phyloP scores from a whole-genome alignment of 2,888 invertebrate genomes.

The Atethmia centrago region DNA sequence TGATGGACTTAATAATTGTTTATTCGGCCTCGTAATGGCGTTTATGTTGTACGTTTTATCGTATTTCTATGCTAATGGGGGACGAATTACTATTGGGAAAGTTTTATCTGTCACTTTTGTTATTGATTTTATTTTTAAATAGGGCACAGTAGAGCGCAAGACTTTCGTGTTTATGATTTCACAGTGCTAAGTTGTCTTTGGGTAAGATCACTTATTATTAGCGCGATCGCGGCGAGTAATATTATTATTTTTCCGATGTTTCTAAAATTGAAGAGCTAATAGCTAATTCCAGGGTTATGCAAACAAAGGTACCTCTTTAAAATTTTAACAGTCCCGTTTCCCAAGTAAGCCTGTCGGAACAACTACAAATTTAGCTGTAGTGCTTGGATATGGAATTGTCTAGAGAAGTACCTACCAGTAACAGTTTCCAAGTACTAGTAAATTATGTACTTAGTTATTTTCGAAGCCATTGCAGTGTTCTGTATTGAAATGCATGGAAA shows the following conservation, averaged over 20 bases:
- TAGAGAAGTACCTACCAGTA: no score
- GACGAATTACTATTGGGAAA: neutral
- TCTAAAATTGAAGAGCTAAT: neutral
- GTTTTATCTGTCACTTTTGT: neutral
- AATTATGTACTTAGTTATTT: neutral
- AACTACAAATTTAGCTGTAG: neutral
- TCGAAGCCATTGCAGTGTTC: no score
- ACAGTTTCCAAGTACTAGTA: no score
- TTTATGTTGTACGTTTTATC: conserved; percentile 27
- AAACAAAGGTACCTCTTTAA: neutral
- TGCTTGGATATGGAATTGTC: neutral
- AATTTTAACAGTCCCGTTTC: neutral
- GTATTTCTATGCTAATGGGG: neutral
- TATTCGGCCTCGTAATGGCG: neutral
- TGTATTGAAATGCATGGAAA: neutral
- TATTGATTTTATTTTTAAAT: conserved; percentile 4
- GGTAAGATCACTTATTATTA: neutral
- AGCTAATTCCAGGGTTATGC: neutral
- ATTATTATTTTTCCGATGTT: no score
- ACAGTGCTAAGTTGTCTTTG: neutral
- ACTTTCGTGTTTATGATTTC: neutral
- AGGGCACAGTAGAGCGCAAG: neutral
- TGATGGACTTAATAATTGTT: conserved; percentile 8
- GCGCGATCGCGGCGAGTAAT: no score
- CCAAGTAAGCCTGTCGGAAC: neutral